Base-by-base conservation (phyloP, 1,140 invertebrate species). In the Hypsibius dujardini region DNA sequence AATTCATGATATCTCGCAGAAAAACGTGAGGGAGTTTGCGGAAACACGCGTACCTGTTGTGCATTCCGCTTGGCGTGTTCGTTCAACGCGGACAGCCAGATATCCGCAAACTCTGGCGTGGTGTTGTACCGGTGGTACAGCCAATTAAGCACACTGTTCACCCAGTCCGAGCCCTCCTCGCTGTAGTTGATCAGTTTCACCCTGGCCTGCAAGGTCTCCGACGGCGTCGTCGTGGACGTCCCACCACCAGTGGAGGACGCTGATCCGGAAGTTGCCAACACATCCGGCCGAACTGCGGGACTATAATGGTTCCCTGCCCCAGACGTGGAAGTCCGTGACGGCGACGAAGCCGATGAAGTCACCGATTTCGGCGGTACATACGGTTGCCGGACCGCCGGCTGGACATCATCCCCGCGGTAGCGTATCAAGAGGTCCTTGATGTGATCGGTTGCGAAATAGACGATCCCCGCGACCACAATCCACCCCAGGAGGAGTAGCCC, bases 121-220 rank as follows among this genome's bases (percentile, higher is more conserved):
- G 50, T 56, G 50, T 56, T 56, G 50, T 56, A 56, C 7, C 50
- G 50, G n/a, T 56, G 50, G n/a, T 56, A 56, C n/a, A 56, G 50
- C 50, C 50, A 56, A n/a, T 56, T 56, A n/a, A 56, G 50, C 7
- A 56, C 50, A n/a, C 7, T n/a, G n/a, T 56, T 56, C 7, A 56
- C 50, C 50, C 50, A 56, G 50, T 56, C 50, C 7, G 50, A 56
- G 7, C 50, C 50, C n/a, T 56, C 50, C 50, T 56, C 7, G 50
- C 50, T 56, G 50, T 56, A 56, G 50, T 56, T 56, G 50, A 56
- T 56, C 50, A 56, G 50, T n/a, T 56, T 56, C 7, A 56, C 50
- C 7, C 50, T 7, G 7, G 50, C 50, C n/a, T 56, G 50, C 50
- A 56, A 56, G 7, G 50, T 56, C n/a, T 56, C 50, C 50, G 50